A percentile compares a stretch with the other conserved stretches of the same genome.
These are phyloP conservation scores for Ormyrus labotus DNA, from an alignment of 2,888 invertebrate genomes.

Conservation along the genomic window DNA sequence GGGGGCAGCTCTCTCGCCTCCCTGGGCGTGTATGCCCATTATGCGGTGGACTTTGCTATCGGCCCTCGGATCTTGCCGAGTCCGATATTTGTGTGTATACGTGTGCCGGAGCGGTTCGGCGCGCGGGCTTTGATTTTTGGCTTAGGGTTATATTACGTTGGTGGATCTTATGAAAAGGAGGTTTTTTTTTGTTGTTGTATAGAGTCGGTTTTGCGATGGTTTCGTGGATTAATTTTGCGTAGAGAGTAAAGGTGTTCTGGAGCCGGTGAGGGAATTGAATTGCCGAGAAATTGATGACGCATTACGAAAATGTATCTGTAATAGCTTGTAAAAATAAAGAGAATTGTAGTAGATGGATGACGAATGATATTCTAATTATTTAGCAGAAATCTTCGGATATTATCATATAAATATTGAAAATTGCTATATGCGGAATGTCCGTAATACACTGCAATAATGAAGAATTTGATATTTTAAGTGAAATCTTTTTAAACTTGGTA, in stretches of 20 bases:
- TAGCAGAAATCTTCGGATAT: too few species aligned
- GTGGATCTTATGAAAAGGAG: too few species aligned
- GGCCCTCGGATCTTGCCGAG: constrained; percentile 2
- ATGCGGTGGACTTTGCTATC: constrained; percentile 8
- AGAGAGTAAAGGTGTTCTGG: not conserved
- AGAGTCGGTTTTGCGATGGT: not conserved
- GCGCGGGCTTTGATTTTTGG: not conserved
- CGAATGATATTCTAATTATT: too few species aligned
- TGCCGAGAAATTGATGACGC: not conserved
- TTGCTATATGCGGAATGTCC: too few species aligned
- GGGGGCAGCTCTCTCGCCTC: not conserved
- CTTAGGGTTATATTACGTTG: too few species aligned
- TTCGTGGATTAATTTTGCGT: not conserved
- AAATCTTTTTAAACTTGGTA: too few species aligned
- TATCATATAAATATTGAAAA: too few species aligned
- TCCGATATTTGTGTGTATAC: not conserved
- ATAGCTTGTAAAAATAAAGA: too few species aligned
- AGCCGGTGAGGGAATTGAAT: not conserved
- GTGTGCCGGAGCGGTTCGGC: not conserved
- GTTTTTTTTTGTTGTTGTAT: not conserved
- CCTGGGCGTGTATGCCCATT: constrained; percentile 13
- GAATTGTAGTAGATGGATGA: too few species aligned
- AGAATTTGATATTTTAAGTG: too few species aligned
- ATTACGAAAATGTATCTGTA: not conserved
- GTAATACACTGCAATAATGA: too few species aligned